These are phyloP conservation scores for Coturnix japonica DNA, from an alignment of 2,113 vertebrate species.

Conservation along the genomic window DNA sequence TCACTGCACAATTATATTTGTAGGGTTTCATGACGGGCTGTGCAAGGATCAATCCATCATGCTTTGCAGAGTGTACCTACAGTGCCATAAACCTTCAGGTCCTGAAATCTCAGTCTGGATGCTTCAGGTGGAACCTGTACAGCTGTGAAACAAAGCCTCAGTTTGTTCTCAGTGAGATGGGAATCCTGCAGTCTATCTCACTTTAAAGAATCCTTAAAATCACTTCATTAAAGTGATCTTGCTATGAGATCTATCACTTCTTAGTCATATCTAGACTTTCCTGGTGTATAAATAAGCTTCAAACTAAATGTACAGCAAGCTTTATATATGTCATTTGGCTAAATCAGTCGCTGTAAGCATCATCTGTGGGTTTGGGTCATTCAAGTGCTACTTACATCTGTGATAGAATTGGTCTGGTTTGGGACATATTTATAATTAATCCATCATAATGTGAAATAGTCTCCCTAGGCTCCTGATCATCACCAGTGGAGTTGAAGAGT, in stretches of 20 bases:
- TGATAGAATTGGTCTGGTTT: not conserved
- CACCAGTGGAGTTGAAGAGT: not conserved
- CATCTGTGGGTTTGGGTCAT: not conserved
- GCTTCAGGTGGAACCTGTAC: not conserved
- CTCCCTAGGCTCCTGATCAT: not conserved
- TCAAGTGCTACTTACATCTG: not conserved
- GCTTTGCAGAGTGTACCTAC: not conserved
- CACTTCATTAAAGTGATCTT: not conserved
- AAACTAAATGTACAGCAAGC: not conserved
- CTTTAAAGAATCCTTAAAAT: not conserved
- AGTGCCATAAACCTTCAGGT: not conserved
- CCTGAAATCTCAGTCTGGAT: not conserved
- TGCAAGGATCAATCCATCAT: not conserved
- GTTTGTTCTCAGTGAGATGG: not conserved
- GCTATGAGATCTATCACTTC: not conserved
- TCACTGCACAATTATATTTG: not conserved
- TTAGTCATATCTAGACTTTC: not conserved
- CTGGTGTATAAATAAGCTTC: not conserved
- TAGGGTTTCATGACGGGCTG: not conserved
- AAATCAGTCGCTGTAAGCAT: not conserved
- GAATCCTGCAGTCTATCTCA: not conserved
- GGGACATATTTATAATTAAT: not conserved
- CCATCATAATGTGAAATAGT: not conserved
- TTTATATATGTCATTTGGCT: not conserved
- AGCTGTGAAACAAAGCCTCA: not conserved